Base-by-base conservation (phyloP, 1,140 invertebrate genomes). In the Cherax quadricarinatus region DNA sequence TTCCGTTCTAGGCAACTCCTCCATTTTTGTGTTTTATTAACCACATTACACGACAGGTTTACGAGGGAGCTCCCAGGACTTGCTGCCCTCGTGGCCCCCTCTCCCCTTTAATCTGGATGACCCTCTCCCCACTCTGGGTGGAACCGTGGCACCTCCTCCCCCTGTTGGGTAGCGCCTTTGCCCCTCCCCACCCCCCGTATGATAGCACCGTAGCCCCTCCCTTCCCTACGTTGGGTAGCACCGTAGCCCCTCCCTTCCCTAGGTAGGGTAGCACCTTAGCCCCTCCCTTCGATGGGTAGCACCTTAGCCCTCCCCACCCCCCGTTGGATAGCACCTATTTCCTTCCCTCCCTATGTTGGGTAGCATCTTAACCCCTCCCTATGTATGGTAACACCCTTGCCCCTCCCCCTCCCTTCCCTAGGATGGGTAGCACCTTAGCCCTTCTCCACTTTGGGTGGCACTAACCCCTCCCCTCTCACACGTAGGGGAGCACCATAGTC, bases 11-110 rank as follows among this genome's bases (percentile, higher is more conserved):
- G 80, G 49, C 41, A 57, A 53, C 49, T 82, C 41, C 79, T 81
- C 80, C 80, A 82, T 82, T 82, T 82, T 82, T 57, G 51, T 82
- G 80, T 82, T 82, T 82, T 82, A 82, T 82, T 82, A 60, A 57
- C 81, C 81, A 82, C 81, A 82, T 82, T 82, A 82, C 16, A 51
- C 1, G 78, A 80, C 78, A 41, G 78, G 49, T 41, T 80, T 80
- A 80, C 24, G 78, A 18, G 10, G 12, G 30, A 7, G 14, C n/a
- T 18, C 24, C 24, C 78, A 21, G 14, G 12, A 41, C 78, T 78
- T 2, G 2, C n/a, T 9, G n/a, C 73, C 73, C 73, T 10, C 7
- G 21, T 41, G 21, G 9, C 73, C 41, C 7, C 73, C 41, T 4
- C 4, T 21, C 21, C 73, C 73, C 73, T 4, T 78, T 4, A 78